Evolutionary conservation across 2,113 vertebrate species (phyloP).

Genomic region (Corythornis vintsioides): DNA sequence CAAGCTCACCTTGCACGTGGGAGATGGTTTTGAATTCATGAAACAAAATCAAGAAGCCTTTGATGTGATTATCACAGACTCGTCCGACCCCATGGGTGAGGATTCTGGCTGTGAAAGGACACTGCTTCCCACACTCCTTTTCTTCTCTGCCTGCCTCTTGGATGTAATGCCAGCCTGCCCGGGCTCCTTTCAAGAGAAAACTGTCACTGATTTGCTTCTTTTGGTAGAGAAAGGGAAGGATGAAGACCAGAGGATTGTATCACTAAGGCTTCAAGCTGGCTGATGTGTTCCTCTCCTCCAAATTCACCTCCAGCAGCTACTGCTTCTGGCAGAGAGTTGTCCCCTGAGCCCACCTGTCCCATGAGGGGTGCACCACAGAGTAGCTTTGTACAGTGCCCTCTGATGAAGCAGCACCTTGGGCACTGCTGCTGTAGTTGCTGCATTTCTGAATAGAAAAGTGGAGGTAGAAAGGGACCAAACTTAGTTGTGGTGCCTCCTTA

Average conservation of each 20-base stretch:
- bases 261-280: background rate
- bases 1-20: constrained; percentile 91
- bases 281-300: background rate
- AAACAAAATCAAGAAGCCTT: constrained; percentile 97
- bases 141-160: background rate
- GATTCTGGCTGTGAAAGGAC: background rate
- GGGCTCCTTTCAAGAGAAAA: background rate
- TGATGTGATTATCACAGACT: constrained; percentile 97
- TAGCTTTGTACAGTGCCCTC: background rate
- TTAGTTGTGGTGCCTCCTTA: background rate
- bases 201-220: background rate
- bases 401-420: background rate
- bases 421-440: background rate
- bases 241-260: background rate
- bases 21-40: constrained; percentile 99
- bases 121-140: background rate
- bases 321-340: background rate
- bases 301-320: background rate
- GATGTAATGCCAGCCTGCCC: background rate
- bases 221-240: background rate
- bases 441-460: background rate
- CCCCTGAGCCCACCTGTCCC: background rate
- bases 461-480: background rate
- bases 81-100: constrained; percentile 97
- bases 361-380: background rate